Conservation (phyloP, 2,113 vertebrate genomes). For the Sitta europaea region DNA sequence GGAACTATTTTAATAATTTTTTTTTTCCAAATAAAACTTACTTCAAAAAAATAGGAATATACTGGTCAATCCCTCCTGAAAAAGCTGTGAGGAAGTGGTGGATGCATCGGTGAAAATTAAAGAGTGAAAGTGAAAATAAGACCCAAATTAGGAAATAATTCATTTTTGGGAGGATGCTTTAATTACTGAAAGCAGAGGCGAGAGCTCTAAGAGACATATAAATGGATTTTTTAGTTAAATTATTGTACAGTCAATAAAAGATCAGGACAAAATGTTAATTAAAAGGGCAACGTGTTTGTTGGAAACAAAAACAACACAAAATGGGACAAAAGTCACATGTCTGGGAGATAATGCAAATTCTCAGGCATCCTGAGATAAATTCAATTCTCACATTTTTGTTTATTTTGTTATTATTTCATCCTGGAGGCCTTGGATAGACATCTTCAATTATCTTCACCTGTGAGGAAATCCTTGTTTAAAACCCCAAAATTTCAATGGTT, state of each 20-base stretch:
- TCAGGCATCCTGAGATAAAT: background rate
- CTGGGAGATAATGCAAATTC: background rate
- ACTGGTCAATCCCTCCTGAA: background rate
- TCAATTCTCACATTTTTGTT: constrained; percentile 10
- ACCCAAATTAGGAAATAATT: background rate
- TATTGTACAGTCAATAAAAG: background rate
- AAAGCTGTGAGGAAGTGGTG: background rate
- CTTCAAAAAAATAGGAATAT: background rate
- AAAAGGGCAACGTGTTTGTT: background rate
- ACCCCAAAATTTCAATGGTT: background rate
- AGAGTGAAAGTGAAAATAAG: background rate
- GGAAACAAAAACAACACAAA: background rate
- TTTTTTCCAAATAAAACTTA: background rate
- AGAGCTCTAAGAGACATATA: background rate
- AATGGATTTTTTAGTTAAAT: background rate
- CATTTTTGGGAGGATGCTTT: background rate
- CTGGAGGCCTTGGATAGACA: background rate
- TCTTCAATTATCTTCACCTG: background rate
- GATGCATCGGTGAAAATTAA: background rate
- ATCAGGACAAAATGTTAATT: background rate
- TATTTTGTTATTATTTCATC: background rate
- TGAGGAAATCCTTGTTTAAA: background rate
- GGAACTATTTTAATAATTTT: background rate
- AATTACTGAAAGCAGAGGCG: background rate
- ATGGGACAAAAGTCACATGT: background rate